Evolutionary conservation across 2,888 invertebrate genomes (phyloP).

Genomic region (Clunio marinus): DNA sequence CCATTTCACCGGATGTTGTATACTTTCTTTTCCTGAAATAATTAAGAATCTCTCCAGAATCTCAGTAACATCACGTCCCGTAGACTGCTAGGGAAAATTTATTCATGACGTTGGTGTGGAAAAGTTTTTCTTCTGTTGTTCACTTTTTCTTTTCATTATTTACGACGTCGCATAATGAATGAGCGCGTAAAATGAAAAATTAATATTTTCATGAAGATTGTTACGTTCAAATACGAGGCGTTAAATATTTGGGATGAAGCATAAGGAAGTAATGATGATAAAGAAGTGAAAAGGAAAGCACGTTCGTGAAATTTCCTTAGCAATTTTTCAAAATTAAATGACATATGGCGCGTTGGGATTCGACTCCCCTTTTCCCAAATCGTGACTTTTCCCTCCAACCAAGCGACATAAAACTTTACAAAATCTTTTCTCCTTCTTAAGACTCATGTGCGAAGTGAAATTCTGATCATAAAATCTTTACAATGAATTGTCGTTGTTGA

Average conservation of each 20-base stretch:
- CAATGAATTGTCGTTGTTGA: too few species aligned
- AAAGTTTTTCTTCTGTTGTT: slow-evolving; percentile 25
- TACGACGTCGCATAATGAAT: slow-evolving; percentile 35
- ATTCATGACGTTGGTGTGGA: slow-evolving; percentile 29
- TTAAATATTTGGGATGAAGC: slow-evolving; percentile 32
- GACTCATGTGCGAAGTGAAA: too few species aligned
- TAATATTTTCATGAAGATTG: slow-evolving; percentile 21
- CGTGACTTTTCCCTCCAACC: background rate
- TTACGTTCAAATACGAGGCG: slow-evolving; percentile 33
- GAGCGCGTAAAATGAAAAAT: slow-evolving; percentile 29
- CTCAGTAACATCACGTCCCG: slow-evolving; percentile 4
- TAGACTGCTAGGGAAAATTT: slow-evolving; percentile 4
- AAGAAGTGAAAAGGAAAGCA: slow-evolving; percentile 24
- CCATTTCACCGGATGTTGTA: background rate
- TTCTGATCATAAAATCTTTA: too few species aligned
- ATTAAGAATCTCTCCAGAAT: slow-evolving; percentile 10
- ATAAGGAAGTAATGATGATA: slow-evolving; percentile 36
- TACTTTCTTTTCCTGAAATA: slow-evolving; percentile 10
- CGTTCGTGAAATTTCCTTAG: slow-evolving; percentile 31
- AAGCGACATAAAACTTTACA: too few species aligned
- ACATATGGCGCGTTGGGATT: slow-evolving; percentile 37
- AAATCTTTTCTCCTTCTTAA: background rate
- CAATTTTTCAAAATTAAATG: slow-evolving; percentile 38
- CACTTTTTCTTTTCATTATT: slow-evolving; percentile 27
- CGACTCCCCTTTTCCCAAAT: background rate